Percentiles rank a stretch among this genome's conserved stretches.
Evolutionary conservation across 2,888 invertebrate species (phyloP).

Genomic region (Mythimna lalbum): DNA sequence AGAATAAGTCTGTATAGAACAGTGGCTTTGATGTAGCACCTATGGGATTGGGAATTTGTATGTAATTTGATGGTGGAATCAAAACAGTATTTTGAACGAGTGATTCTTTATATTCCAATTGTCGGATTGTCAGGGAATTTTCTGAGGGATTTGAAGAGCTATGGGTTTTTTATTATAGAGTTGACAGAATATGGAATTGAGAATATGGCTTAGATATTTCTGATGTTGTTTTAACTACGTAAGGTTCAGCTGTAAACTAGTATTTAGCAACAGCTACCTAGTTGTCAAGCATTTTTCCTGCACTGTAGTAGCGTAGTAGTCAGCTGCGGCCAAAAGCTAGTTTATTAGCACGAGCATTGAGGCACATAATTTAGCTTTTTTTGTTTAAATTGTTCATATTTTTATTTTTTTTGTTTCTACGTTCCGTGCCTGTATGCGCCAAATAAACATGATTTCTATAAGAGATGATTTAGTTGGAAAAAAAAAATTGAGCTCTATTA

Average conservation of each 20-base stretch:
- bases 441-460: background rate
- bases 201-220: background rate
- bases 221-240: too few species aligned
- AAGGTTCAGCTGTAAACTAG: too few species aligned
- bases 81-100: slow-evolving; percentile 69
- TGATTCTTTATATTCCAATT: slow-evolving; percentile 61
- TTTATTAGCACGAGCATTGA: too few species aligned
- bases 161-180: slow-evolving; percentile 20
- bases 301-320: too few species aligned
- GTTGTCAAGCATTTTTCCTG: too few species aligned
- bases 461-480: background rate
- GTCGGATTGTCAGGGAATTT: slow-evolving; percentile 47
- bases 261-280: too few species aligned
- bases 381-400: too few species aligned
- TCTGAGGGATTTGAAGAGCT: slow-evolving; percentile 43
- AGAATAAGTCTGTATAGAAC: slow-evolving; percentile 57
- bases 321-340: too few species aligned
- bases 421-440: too few species aligned
- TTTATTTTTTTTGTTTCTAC: too few species aligned
- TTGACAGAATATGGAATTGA: slow-evolving; percentile 19
- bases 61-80: slow-evolving; percentile 78
- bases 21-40: slow-evolving; percentile 77
- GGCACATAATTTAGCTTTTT: too few species aligned
- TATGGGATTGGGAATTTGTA: slow-evolving; percentile 74
- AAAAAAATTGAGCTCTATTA: too few species aligned